These are phyloP conservation scores for Taeniopygia guttata DNA, from an alignment of 2,797 vertebrate genomes.

Conservation along the genomic window DNA sequence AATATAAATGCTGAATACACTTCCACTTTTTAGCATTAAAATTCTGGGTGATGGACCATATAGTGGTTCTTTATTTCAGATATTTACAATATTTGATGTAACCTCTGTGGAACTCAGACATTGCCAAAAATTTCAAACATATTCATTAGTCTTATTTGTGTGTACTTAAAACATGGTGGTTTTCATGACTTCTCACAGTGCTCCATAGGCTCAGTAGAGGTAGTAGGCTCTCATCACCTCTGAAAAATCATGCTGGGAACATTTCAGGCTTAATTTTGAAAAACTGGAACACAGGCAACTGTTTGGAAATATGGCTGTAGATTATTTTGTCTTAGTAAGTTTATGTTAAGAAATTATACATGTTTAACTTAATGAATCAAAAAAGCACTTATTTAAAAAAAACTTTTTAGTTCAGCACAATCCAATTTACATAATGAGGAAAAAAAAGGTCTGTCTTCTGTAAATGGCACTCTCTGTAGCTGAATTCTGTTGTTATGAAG, in stretches of 20 bases:
- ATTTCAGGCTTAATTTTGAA: background rate
- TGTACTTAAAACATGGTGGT: fast-evolving
- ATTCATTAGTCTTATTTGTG: background rate
- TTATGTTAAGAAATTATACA: background rate
- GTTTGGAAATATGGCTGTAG: background rate
- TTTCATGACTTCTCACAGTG: background rate
- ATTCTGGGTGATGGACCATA: background rate
- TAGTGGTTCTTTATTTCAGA: background rate
- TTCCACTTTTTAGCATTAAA: background rate
- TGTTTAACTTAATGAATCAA: background rate
- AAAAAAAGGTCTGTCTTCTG: background rate
- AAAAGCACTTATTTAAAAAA: background rate
- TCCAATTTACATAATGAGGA: background rate
- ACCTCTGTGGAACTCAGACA: background rate
- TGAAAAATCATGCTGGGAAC: background rate
- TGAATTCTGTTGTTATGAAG: background rate
- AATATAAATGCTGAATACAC: background rate
- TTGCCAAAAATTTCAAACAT: background rate
- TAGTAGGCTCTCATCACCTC: background rate
- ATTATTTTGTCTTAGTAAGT: background rate
- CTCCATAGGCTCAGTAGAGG: background rate
- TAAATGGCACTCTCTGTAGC: background rate
- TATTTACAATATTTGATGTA: background rate
- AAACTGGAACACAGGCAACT: background rate
- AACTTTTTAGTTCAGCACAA: background rate